phyloP scores from a whole-genome alignment of 2,888 invertebrate genomes.

The Lamproptera curius region DNA sequence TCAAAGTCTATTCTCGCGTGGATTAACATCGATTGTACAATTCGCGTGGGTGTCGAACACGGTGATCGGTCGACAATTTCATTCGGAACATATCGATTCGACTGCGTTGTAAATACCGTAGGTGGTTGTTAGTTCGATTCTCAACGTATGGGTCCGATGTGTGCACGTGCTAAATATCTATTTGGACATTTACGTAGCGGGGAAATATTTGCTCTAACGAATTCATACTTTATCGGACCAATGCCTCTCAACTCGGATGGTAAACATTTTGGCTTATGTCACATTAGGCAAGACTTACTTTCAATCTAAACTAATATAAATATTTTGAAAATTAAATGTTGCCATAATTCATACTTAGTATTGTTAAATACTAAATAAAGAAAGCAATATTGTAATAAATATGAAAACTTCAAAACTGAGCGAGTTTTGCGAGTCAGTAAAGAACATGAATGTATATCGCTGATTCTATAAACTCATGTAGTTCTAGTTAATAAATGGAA shows the following conservation, averaged over 20 bases:
- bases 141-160: conserved; percentile 48
- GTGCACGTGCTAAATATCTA: conserved; percentile 26
- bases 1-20: conserved; percentile 35
- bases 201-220: conserved; percentile 23
- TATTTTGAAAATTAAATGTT: too few relatives aligned
- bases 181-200: conserved; percentile 28
- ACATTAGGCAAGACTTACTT: too few relatives aligned
- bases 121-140: conserved; percentile 60
- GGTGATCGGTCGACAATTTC: conserved; percentile 70
- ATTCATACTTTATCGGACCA: conserved; percentile 23
- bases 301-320: too few relatives aligned
- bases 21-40: conserved; percentile 24
- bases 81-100: conserved; percentile 63
- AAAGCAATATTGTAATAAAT: too few relatives aligned
- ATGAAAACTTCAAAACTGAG: too few relatives aligned
- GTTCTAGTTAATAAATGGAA: too few relatives aligned
- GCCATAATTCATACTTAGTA: too few relatives aligned
- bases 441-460: too few relatives aligned
- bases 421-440: too few relatives aligned
- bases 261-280: too few relatives aligned
- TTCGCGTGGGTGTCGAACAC: conserved; percentile 61
- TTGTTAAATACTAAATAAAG: too few relatives aligned
- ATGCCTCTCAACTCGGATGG: neutral
- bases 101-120: conserved; percentile 62
- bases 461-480: too few relatives aligned